These are phyloP conservation scores for Catharus ustulatus DNA, from an alignment of 2,797 vertebrate species.

Conservation along the genomic window DNA sequence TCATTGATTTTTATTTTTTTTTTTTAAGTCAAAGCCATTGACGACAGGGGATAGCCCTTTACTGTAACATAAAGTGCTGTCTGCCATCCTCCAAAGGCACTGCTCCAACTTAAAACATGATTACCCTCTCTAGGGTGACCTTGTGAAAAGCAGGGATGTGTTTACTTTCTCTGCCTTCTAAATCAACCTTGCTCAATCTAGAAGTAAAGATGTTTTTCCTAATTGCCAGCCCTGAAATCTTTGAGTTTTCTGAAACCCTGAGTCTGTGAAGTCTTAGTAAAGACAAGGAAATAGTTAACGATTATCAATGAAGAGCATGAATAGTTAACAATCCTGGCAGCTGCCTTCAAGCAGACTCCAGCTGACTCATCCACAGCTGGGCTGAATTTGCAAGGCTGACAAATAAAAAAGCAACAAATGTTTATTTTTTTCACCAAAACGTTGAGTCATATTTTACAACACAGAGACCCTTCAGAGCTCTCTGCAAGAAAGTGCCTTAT, in stretches of 20 bases:
- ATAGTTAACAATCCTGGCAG: background rate
- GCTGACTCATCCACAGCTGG: background rate
- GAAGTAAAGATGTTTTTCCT: background rate
- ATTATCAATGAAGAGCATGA: background rate
- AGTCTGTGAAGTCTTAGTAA: background rate
- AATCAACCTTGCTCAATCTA: background rate
- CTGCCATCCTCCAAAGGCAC: background rate
- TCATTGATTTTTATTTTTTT: background rate
- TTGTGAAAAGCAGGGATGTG: background rate
- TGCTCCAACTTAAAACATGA: conserved; percentile 4
- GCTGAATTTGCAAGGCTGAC: background rate
- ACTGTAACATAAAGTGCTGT: background rate
- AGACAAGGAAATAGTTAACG: background rate
- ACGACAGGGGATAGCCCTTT: background rate
- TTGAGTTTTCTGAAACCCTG: background rate
- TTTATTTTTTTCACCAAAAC: background rate
- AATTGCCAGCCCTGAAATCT: background rate
- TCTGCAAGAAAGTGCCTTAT: background rate
- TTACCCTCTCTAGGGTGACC: background rate
- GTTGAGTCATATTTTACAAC: background rate
- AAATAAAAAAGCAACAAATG: conserved; percentile 4
- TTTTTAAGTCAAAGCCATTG: background rate
- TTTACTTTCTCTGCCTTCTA: conserved; percentile 19
- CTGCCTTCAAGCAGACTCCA: background rate
- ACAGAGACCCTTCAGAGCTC: background rate